Evolutionary conservation across 2,797 vertebrate species (phyloP).

Genomic region (Pseudochirops corinnae): DNA sequence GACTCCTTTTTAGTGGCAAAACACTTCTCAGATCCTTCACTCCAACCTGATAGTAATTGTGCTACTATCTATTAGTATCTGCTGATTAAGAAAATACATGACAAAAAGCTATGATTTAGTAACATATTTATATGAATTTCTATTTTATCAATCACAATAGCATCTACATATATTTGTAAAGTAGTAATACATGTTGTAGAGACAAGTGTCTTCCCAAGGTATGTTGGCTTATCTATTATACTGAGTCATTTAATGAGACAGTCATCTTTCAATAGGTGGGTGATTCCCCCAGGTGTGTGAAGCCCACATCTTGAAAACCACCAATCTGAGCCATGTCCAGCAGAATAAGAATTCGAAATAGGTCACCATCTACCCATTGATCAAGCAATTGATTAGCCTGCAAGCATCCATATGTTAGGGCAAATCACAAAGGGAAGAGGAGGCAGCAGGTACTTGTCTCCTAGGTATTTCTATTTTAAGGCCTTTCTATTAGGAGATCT

Average conservation of each 20-base stretch:
- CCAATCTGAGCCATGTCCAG: slow-evolving; percentile 27
- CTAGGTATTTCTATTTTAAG: not conserved
- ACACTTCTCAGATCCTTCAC: not conserved
- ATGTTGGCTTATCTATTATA: not conserved
- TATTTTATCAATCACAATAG: not conserved
- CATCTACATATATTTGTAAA: not conserved
- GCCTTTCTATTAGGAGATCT: not conserved
- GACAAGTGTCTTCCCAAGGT: not conserved
- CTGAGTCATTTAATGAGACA: not conserved
- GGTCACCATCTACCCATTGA: not conserved
- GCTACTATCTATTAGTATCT: not conserved
- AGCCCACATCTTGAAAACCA: slow-evolving; percentile 10
- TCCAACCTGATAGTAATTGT: not conserved
- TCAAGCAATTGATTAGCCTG: not conserved
- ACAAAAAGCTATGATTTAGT: not conserved
- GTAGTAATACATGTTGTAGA: not conserved
- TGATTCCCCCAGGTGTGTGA: not conserved
- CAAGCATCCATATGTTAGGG: not conserved
- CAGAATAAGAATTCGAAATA: not conserved
- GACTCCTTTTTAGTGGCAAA: not conserved
- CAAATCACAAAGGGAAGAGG: not conserved
- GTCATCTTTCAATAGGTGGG: not conserved
- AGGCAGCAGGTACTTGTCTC: not conserved
- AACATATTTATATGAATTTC: not conserved
- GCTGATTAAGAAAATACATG: not conserved